A percentile compares a stretch with the other conserved stretches of the same genome.
Conservation (phyloP, 2,797 vertebrate species). For the Enoplosus armatus region DNA sequence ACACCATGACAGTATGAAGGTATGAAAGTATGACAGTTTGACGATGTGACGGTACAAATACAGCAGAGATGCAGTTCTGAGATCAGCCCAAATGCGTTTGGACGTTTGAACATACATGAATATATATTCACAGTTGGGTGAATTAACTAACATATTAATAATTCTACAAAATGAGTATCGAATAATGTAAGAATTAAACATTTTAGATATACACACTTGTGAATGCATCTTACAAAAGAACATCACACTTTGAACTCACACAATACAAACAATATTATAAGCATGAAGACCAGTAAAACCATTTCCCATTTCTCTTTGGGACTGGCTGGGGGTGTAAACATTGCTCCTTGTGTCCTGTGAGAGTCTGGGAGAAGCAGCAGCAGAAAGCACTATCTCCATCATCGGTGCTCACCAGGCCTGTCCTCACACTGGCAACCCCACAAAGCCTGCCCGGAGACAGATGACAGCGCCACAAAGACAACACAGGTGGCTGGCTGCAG, state of each 20-base stretch:
- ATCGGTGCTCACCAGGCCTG: slow-evolving; percentile 75
- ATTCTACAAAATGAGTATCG: neutral
- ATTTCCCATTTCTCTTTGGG: slow-evolving; percentile 53
- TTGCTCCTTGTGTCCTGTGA: slow-evolving; percentile 70
- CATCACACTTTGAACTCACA: neutral
- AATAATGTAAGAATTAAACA: neutral
- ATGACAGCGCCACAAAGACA: slow-evolving; percentile 86
- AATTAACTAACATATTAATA: neutral
- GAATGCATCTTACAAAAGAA: slow-evolving; percentile 4
- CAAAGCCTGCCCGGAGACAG: slow-evolving; percentile 84
- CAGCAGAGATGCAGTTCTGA: neutral
- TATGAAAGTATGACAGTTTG: neutral
- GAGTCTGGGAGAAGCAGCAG: slow-evolving; percentile 66
- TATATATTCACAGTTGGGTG: neutral
- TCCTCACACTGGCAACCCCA: slow-evolving; percentile 82
- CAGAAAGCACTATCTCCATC: slow-evolving; percentile 82
- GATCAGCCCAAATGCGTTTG: no score
- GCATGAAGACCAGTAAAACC: neutral
- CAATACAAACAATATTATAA: slow-evolving; percentile 1
- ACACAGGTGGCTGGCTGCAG: slow-evolving; percentile 85
- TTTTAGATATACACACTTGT: neutral
- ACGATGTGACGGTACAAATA: neutral
- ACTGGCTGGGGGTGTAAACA: slow-evolving; percentile 42
- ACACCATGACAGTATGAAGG: neutral
- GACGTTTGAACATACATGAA: neutral